Conservation (phyloP, 2,797 vertebrate species). For the Cossypha heuglini region DNA sequence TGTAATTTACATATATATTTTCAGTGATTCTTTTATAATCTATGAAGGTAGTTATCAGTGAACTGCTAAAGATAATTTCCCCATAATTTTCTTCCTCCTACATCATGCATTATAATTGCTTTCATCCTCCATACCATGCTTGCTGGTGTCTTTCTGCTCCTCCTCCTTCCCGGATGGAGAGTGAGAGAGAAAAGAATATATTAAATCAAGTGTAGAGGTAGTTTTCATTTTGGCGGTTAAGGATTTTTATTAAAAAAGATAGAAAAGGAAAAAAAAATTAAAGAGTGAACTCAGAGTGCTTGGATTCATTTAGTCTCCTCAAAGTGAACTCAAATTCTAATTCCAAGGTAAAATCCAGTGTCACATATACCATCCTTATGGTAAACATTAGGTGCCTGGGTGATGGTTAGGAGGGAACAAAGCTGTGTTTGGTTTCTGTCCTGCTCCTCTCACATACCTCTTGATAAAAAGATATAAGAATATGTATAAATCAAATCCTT, state of each 20-base stretch:
- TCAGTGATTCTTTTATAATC: slow-evolving; percentile 19
- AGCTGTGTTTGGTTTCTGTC: neutral
- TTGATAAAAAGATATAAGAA: neutral
- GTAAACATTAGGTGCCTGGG: neutral
- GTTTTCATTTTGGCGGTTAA: neutral
- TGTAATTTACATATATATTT: slow-evolving; percentile 35
- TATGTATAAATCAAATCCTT: neutral
- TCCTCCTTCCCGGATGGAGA: neutral
- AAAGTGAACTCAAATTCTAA: neutral
- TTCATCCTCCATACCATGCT: neutral
- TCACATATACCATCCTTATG: neutral
- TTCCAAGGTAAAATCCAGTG: neutral
- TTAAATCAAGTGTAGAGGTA: neutral
- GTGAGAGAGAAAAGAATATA: neutral
- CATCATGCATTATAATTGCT: slow-evolving; percentile 24
- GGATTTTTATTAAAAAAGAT: neutral
- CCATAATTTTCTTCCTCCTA: slow-evolving; percentile 60
- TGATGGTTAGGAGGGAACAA: neutral
- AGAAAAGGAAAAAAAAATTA: neutral
- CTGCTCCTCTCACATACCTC: neutral
- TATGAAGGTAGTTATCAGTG: slow-evolving; percentile 31
- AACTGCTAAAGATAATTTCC: slow-evolving; percentile 43
- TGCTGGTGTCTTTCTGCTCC: slow-evolving; percentile 1
- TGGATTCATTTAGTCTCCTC: neutral
- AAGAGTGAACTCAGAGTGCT: neutral